phyloP scores from a whole-genome alignment of 2,797 vertebrate genomes.

The Momotus momota region DNA sequence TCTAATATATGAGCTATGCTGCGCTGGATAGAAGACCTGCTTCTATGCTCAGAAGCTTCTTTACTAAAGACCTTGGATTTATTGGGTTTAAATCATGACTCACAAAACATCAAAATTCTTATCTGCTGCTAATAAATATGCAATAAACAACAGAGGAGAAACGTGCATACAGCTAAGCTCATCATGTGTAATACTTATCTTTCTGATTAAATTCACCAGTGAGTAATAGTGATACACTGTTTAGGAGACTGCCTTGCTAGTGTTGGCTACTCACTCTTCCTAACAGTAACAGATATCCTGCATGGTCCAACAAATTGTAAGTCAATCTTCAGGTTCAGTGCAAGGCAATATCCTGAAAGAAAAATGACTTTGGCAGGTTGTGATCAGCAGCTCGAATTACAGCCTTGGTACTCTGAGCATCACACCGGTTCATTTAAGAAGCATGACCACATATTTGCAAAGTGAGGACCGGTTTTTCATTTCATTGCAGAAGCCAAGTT shows the following conservation, averaged over 20 bases:
- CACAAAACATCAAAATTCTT: not conserved
- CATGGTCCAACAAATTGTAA: constrained; percentile 52
- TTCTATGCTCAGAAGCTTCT: not conserved
- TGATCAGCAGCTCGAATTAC: constrained; percentile 65
- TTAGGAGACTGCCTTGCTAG: not conserved
- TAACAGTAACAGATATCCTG: constrained; percentile 42
- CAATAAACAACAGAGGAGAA: not conserved
- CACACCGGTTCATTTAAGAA: constrained; percentile 46
- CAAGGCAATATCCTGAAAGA: constrained; percentile 73
- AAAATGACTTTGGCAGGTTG: constrained; percentile 71
- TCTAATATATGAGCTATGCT: not conserved
- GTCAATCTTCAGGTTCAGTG: constrained; percentile 55
- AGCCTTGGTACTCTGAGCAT: constrained; percentile 14
- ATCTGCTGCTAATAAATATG: not conserved
- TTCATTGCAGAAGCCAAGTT: constrained; percentile 37
- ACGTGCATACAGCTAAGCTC: not conserved
- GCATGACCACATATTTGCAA: constrained; percentile 59
- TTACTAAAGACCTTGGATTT: not conserved
- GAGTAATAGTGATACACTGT: not conserved
- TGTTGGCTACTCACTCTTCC: constrained; percentile 35
- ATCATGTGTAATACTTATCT: not conserved
- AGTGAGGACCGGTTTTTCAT: constrained; percentile 47
- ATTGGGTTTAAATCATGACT: not conserved
- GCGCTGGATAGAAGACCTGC: not conserved
- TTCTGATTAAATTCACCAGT: not conserved